Conservation (phyloP, 2,888 invertebrate species). For the Amphipoea lucens region DNA sequence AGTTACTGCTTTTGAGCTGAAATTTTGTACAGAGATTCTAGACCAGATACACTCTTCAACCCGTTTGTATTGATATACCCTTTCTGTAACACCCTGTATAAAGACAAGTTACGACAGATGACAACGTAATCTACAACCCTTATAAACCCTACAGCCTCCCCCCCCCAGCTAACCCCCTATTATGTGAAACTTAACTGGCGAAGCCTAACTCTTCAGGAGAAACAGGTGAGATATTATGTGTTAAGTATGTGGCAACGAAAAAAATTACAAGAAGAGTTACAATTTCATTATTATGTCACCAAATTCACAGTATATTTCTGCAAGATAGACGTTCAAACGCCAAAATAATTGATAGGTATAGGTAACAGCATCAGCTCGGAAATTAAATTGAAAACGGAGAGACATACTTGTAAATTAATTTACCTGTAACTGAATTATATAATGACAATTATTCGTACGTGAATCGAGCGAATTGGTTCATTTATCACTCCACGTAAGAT, state of each 20-base stretch:
- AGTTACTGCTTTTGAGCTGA: too few species aligned
- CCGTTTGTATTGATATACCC: too few species aligned
- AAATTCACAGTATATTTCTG: not conserved
- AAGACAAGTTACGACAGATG: not conserved
- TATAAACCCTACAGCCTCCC: not conserved
- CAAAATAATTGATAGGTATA: slow-evolving; percentile 15
- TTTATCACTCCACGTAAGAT: slow-evolving; percentile 58
- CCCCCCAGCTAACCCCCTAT: not conserved
- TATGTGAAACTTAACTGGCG: not conserved
- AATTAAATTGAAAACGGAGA: slow-evolving; percentile 29
- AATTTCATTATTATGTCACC: not conserved
- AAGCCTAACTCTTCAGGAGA: not conserved
- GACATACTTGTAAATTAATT: slow-evolving; percentile 36
- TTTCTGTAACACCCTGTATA: too few species aligned
- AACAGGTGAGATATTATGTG: not conserved
- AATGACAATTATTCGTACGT: slow-evolving; percentile 50
- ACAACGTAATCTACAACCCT: not conserved
- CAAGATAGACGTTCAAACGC: slow-evolving; percentile 4
- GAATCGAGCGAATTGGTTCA: slow-evolving; percentile 54
- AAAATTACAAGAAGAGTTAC: not conserved
- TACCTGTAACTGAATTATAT: slow-evolving; percentile 32
- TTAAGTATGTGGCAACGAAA: not conserved
- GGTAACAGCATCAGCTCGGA: not conserved
- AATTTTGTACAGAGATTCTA: too few species aligned
- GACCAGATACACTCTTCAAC: too few species aligned